Base-by-base conservation (phyloP, 2,113 vertebrate genomes). In the Corythoichthys haematopterus region DNA sequence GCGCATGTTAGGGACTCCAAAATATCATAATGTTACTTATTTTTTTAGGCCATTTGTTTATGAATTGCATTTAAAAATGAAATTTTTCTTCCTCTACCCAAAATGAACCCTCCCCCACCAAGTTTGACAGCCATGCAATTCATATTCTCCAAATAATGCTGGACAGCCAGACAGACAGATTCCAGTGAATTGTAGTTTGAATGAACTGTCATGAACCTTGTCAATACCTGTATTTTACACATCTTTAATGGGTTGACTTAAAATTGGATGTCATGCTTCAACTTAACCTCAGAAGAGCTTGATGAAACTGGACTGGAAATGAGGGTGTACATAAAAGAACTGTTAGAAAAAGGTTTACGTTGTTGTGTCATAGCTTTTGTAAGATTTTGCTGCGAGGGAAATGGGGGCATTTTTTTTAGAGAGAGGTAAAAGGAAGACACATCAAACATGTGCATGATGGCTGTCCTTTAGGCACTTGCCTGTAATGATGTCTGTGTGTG, bases 391-490 rank as follows among this genome's bases (percentile, higher is more conserved):
- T 70, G 69, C 66, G 77, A 73, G 40, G 74, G 28, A 33, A 61
- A 40, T 60, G 58, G 16, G 16, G 64, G 46, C 65, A 48, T 72
- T 52, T 63, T 46, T n/a, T 63, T 61, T 46, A 64, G 65, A 68
- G 60, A n/a, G 68, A 35, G 75, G 75, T 83, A 84, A 74, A 78
- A 81, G 73, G 71, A 62, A 67, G 64, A 64, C 61, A 71, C 66
- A 60, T 71, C 73, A 64, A 81, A 80, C 84, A 84, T 81, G 80
- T 83, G 83, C 77, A 84, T 13, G 68, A 64, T 69, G 78, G 72
- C 67, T 73, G 76, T 84, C 80, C 81, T 84, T n/a, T 40, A 38
- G 71, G 72, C 81, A 55, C 75, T 70, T 78, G 36, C 68, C 65
- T 70, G 68, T 82, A 79, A 85, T 75, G 76, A 72, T 72, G 3